Percentiles rank a stretch among this genome's conserved stretches.
phyloP scores from a whole-genome alignment of 1,140 invertebrate genomes.

The Armadillidium nasatum region DNA sequence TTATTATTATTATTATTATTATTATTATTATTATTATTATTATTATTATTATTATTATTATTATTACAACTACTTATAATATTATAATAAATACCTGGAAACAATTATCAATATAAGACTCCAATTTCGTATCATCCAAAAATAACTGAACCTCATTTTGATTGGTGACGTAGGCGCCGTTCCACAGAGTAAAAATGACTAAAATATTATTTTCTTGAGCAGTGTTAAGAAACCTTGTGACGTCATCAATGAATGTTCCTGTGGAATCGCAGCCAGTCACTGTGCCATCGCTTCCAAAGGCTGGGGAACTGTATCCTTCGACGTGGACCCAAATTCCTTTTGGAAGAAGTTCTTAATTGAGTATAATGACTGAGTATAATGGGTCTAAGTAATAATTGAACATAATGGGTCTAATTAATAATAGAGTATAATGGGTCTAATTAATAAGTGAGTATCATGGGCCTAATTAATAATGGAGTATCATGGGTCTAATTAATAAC shows the following conservation, averaged over 20 bases:
- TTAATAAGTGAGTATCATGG: no score
- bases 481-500: no score
- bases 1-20: no score
- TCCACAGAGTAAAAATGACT: not conserved
- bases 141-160: not conserved
- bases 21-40: no score
- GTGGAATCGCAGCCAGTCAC: not conserved
- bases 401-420: no score
- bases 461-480: no score
- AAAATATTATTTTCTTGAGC: not conserved
- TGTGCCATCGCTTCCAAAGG: not conserved
- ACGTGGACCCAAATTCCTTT: slow-evolving; percentile 7
- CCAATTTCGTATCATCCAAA: not conserved
- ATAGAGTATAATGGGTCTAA: no score
- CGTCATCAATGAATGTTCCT: not conserved
- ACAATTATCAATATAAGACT: not conserved
- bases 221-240: not conserved
- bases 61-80: not conserved
- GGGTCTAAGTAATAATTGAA: no score
- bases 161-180: not conserved
- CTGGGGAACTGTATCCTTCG: not conserved
- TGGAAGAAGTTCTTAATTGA: no score
- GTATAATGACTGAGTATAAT: no score
- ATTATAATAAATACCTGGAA: not conserved
- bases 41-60: not conserved